These are phyloP conservation scores for Brachionus plicatilis DNA, from an alignment of 1,140 invertebrate species.

Conservation along the genomic window DNA sequence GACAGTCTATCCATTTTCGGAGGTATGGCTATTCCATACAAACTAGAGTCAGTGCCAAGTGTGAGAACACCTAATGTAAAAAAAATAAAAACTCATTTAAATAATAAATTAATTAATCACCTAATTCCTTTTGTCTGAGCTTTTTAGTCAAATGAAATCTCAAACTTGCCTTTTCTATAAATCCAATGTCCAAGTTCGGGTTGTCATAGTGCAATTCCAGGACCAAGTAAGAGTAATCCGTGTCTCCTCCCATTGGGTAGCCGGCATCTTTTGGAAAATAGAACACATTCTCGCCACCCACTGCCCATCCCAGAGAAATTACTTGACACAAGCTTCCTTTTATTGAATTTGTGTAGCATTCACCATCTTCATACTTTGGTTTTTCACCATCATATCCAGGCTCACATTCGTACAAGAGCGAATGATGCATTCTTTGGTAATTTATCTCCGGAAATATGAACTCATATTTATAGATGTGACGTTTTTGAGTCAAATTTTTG, in stretches of 20 bases:
- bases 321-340: constrained; percentile 14
- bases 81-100: neutral
- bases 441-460: constrained; percentile 37
- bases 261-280: constrained; percentile 2
- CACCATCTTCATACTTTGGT: neutral
- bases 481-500: neutral
- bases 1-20: neutral
- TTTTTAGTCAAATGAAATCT: constrained; percentile 9
- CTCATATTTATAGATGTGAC: constrained; percentile 21
- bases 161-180: neutral
- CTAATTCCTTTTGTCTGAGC: neutral
- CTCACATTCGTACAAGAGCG: constrained; percentile 14
- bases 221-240: neutral
- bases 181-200: neutral
- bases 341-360: neutral
- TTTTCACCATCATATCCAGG: neutral
- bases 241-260: constrained; percentile 30
- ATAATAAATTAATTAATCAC: neutral
- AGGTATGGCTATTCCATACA: constrained; percentile 2
- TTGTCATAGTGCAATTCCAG: constrained; percentile 40
- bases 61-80: neutral
- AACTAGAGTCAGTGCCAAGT: neutral
- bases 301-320: constrained; percentile 14
- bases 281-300: neutral
- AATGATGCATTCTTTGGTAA: constrained; percentile 33